Conservation (phyloP, 1,140 invertebrate genomes). For the Drosophila asahinai region DNA sequence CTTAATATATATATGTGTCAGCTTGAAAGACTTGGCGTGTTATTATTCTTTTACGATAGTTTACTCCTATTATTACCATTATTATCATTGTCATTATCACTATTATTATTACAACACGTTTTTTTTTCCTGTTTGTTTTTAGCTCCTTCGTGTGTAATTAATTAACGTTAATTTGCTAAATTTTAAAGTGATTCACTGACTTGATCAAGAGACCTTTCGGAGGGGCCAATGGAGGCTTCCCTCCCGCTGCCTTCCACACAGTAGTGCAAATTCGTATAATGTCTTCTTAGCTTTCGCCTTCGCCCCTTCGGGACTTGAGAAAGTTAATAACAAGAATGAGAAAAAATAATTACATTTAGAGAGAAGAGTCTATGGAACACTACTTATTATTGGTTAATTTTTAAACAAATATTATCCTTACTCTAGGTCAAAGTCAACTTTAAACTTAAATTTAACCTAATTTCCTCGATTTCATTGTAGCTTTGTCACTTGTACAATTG, state of each 20-base stretch:
- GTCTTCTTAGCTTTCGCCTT: slow-evolving; percentile 23
- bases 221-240: slow-evolving; percentile 19
- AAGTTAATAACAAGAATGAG: background rate
- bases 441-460: slow-evolving; percentile 9
- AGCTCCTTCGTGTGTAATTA: slow-evolving; percentile 36
- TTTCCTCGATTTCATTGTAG: slow-evolving; percentile 67
- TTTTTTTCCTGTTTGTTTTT: slow-evolving; percentile 26
- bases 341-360: slow-evolving; percentile 14
- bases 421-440: slow-evolving; percentile 18
- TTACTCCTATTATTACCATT: slow-evolving; percentile 44
- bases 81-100: slow-evolving; percentile 43
- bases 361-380: slow-evolving; percentile 13
- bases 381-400: slow-evolving; percentile 43
- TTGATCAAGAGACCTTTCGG: slow-evolving; percentile 10
- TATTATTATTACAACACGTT: slow-evolving; percentile 34
- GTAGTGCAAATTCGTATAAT: slow-evolving; percentile 48
- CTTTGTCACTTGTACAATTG: slow-evolving; percentile 75
- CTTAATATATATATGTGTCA: slow-evolving; percentile 24
- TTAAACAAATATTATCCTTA: slow-evolving; percentile 23
- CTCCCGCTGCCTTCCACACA: slow-evolving; percentile 38
- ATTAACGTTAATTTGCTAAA: slow-evolving; percentile 34
- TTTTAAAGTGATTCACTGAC: slow-evolving; percentile 34
- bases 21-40: slow-evolving; percentile 48
- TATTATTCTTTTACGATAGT: slow-evolving; percentile 32
- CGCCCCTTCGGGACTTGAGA: background rate